A percentile compares a stretch with the other conserved stretches of the same genome.
These are phyloP conservation scores for Leptatherina wallacei DNA, from an alignment of 2,797 vertebrate species.

Conservation along the genomic window DNA sequence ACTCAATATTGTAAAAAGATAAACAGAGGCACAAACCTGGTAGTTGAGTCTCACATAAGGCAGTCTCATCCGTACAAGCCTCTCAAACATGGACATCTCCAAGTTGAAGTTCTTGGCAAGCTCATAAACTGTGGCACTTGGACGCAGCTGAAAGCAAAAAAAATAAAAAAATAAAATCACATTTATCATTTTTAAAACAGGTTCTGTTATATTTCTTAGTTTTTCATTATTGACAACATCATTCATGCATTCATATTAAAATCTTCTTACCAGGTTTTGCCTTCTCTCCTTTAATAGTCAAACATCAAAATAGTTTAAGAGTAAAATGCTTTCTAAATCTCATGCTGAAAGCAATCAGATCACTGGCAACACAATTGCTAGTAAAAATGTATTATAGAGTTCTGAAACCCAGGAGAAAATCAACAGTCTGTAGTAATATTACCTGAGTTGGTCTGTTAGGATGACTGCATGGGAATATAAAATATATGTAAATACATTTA, in stretches of 20 bases:
- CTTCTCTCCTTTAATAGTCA: not conserved
- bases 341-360: not conserved
- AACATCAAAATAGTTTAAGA: not conserved
- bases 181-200: not conserved
- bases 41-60: slow-evolving; percentile 92
- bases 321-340: not conserved
- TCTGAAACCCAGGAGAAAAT: not conserved
- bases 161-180: slow-evolving; percentile 27
- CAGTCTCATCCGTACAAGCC: slow-evolving; percentile 88
- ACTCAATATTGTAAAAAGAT: not conserved
- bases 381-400: slow-evolving; percentile 22
- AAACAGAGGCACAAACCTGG: slow-evolving; percentile 83
- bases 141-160: slow-evolving; percentile 87
- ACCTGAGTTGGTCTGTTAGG: slow-evolving; percentile 2
- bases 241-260: not conserved
- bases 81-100: slow-evolving; percentile 96
- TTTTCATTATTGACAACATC: not conserved
- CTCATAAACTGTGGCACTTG: slow-evolving; percentile 93
- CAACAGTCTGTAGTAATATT: slow-evolving; percentile 13
- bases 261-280: not conserved
- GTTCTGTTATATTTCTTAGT: not conserved
- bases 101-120: slow-evolving; percentile 93
- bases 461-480: slow-evolving; percentile 25
- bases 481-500: slow-evolving; percentile 52
- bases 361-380: slow-evolving; percentile 6